Percentiles rank a stretch among this genome's conserved stretches.
phyloP scores from a whole-genome alignment of 1,140 invertebrate genomes.

The Cydia splendana region DNA sequence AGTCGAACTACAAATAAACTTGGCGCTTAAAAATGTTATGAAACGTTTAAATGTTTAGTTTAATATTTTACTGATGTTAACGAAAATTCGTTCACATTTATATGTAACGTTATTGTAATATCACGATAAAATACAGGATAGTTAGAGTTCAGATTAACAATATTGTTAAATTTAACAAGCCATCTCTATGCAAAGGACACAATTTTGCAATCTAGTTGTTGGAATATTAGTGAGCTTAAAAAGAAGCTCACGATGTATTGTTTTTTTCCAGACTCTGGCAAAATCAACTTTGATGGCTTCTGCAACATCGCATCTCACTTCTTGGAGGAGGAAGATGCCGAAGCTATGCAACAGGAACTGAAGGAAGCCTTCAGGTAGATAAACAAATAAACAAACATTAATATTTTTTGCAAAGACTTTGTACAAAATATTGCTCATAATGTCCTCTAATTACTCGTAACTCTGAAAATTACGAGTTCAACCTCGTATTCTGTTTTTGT shows the following conservation, averaged over 20 bases:
- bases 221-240: no score
- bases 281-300: constrained; percentile 96
- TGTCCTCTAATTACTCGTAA: no score
- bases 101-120: no score
- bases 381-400: constrained; percentile 14
- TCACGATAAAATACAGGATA: no score
- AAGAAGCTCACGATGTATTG: not conserved
- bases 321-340: constrained; percentile 93
- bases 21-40: constrained; percentile 19
- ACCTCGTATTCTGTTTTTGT: no score
- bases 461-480: no score
- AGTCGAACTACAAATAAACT: not conserved
- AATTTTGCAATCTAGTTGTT: no score
- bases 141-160: no score
- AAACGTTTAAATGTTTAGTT: constrained; percentile 20
- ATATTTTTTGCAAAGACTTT: no score
- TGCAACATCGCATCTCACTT: constrained; percentile 94
- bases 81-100: no score
- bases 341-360: constrained; percentile 96
- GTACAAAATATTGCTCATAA: not conserved
- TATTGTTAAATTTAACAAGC: no score
- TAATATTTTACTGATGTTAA: constrained; percentile 33
- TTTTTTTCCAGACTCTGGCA: constrained; percentile 83
- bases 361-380: constrained; percentile 93
- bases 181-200: no score